Percentiles rank a stretch among this genome's conserved stretches.
These are phyloP conservation scores for Drosophila robusta DNA, from an alignment of 2,888 invertebrate genomes.

Conservation along the genomic window DNA sequence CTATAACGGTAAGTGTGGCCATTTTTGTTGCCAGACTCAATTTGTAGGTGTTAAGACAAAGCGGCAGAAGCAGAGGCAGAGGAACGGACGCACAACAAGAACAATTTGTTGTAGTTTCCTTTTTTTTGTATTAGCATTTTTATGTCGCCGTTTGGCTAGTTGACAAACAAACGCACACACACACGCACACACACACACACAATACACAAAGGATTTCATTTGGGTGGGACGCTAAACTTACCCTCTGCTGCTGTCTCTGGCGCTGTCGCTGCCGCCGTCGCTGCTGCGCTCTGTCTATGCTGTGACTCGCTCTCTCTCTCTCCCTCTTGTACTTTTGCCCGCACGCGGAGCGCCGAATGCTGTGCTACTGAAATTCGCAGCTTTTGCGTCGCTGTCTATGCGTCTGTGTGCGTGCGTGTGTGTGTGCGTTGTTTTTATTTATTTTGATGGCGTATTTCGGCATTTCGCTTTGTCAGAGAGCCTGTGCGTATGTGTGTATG, in stretches of 20 bases:
- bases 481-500: background rate
- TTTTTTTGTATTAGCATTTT: conserved; percentile 74
- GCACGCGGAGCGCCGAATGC: conserved; percentile 63
- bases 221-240: conserved; percentile 72
- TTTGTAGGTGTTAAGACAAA: conserved; percentile 47
- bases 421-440: conserved; percentile 69
- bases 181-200: conserved; percentile 28
- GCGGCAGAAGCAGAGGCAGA: background rate
- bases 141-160: conserved; percentile 67
- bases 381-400: conserved; percentile 51
- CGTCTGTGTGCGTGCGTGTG: conserved; percentile 34
- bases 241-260: conserved; percentile 45
- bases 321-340: conserved; percentile 25
- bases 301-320: conserved; percentile 15
- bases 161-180: conserved; percentile 69
- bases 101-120: conserved; percentile 69
- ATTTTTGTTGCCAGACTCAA: conserved; percentile 43
- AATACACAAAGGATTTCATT: conserved; percentile 76
- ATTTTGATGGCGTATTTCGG: conserved; percentile 78
- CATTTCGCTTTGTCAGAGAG: conserved; percentile 72
- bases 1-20: conserved; percentile 69
- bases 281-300: conserved; percentile 45
- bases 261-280: conserved; percentile 13
- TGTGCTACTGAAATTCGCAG: conserved; percentile 71
- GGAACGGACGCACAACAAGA: conserved; percentile 19